Evolutionary conservation across 2,797 vertebrate species (phyloP).

Genomic region (Momotus momota): DNA sequence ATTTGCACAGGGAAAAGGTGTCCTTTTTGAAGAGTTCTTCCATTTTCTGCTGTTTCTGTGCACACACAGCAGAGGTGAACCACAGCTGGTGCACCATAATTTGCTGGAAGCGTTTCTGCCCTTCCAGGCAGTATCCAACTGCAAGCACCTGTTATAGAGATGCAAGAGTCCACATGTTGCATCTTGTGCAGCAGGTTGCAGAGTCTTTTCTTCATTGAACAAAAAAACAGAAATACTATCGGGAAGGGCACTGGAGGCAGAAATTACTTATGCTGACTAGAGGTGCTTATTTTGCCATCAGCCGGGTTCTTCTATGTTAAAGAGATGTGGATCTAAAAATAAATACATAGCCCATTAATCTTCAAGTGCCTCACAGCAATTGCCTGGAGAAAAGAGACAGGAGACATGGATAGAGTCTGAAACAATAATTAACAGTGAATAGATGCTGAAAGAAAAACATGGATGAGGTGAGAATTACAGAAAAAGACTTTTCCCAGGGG

Average conservation of each 20-base stretch:
- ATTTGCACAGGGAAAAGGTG: background rate
- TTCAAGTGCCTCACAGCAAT: background rate
- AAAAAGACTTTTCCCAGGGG: background rate
- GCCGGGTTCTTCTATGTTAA: background rate
- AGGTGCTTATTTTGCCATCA: background rate
- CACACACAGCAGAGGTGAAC: background rate
- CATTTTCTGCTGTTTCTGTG: background rate
- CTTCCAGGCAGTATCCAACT: background rate
- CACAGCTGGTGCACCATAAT: background rate
- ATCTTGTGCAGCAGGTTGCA: background rate
- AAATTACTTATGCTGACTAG: background rate
- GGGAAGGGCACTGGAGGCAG: background rate
- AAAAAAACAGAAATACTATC: background rate
- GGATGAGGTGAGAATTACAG: conserved; percentile 17
- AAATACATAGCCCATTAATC: background rate
- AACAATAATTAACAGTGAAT: conserved; percentile 54
- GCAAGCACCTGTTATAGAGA: background rate
- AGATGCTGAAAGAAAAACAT: background rate
- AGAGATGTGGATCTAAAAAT: conserved; percentile 35
- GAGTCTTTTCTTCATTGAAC: background rate
- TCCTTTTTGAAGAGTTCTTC: background rate
- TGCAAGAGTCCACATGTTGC: background rate
- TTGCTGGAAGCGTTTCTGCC: background rate
- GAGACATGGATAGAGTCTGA: conserved; percentile 13
- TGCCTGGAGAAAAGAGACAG: conserved; percentile 29